These are phyloP conservation scores for Tolypeutes matacus DNA, from an alignment of 2,797 vertebrate genomes.

Conservation along the genomic window DNA sequence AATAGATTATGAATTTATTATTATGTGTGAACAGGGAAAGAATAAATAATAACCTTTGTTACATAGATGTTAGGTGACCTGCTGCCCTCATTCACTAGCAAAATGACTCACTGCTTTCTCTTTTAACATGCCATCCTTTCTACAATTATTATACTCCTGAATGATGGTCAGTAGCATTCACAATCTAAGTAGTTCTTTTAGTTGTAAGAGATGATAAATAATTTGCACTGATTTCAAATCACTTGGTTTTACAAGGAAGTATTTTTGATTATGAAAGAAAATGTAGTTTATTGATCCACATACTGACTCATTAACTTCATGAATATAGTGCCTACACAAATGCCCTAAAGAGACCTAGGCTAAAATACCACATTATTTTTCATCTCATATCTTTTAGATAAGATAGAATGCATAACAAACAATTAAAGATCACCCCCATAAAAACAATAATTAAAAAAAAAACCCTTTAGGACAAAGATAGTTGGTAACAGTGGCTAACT, in stretches of 20 bases:
- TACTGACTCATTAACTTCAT: slow-evolving; percentile 21
- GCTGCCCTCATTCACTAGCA: neutral
- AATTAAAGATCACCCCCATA: slow-evolving; percentile 31
- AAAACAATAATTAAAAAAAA: neutral
- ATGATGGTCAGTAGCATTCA: slow-evolving; percentile 12
- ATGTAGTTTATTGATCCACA: neutral
- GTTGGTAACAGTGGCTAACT: too few species aligned
- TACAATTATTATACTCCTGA: neutral
- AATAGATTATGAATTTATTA: neutral
- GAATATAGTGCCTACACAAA: neutral
- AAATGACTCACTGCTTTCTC: neutral
- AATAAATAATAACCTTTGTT: neutral
- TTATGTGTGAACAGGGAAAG: neutral
- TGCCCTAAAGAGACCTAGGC: neutral
- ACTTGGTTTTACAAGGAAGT: slow-evolving; percentile 18
- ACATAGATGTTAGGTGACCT: neutral
- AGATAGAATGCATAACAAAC: neutral
- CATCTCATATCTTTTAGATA: neutral
- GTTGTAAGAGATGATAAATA: neutral
- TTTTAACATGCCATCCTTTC: neutral
- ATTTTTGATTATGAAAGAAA: slow-evolving; percentile 56
- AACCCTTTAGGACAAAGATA: neutral
- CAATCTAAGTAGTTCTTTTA: slow-evolving; percentile 9
- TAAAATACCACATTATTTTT: slow-evolving; percentile 23
- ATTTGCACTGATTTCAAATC: slow-evolving; percentile 30